phyloP scores from a whole-genome alignment of 2,888 invertebrate species.

The Eulithis testata region DNA sequence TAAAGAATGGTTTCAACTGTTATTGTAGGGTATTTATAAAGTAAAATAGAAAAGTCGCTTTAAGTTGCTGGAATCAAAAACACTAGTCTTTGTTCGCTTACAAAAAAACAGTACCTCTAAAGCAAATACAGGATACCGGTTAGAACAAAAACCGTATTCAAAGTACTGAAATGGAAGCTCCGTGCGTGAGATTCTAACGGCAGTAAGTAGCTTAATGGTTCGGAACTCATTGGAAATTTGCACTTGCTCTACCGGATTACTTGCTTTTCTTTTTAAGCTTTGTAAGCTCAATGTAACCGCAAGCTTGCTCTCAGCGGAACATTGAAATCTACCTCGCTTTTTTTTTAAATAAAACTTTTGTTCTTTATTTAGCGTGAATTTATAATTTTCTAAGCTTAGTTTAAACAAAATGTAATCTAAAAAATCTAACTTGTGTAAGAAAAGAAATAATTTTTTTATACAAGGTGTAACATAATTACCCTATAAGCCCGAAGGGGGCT shows the following conservation, averaged over 20 bases:
- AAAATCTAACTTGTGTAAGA: no score
- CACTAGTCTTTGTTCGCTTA: slow-evolving; percentile 7
- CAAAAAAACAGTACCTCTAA: slow-evolving; percentile 34
- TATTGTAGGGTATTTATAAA: no score
- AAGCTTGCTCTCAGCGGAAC: slow-evolving; percentile 29
- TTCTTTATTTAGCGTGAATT: background rate
- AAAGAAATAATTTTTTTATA: no score
- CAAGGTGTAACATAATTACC: no score
- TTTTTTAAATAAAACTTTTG: background rate
- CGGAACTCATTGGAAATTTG: slow-evolving; percentile 70
- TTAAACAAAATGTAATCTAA: background rate
- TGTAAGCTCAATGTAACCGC: slow-evolving; percentile 32
- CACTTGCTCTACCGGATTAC: slow-evolving; percentile 52
- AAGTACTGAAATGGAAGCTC: slow-evolving; percentile 52
- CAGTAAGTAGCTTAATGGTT: slow-evolving; percentile 67
- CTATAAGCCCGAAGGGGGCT: no score
- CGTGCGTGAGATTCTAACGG: slow-evolving; percentile 58
- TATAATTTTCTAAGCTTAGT: slow-evolving; percentile 3
- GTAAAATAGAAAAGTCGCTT: background rate
- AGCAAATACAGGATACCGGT: slow-evolving; percentile 28
- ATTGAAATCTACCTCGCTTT: slow-evolving; percentile 15
- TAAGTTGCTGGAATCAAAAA: background rate
- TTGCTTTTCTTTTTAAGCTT: slow-evolving; percentile 41
- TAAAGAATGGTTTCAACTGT: no score
- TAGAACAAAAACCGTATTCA: slow-evolving; percentile 44